These are phyloP conservation scores for Moxostoma hubbsi DNA, from an alignment of 2,797 vertebrate species.

Conservation along the genomic window DNA sequence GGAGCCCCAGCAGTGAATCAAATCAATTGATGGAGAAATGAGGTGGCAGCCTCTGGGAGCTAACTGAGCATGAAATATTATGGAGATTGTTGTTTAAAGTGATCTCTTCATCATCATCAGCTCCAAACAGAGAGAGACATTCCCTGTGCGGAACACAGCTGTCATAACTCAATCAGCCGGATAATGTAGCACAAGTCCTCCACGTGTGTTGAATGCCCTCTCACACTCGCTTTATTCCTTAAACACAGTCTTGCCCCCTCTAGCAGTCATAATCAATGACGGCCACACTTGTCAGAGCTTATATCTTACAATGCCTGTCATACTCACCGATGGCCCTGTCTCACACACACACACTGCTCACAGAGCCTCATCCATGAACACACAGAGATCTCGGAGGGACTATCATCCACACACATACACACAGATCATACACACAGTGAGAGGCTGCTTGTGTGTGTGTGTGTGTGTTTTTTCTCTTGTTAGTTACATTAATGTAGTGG, in stretches of 20 bases:
- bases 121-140: conserved; percentile 5
- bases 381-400: conserved; percentile 45
- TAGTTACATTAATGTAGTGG: conserved; percentile 27
- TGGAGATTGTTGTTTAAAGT: conserved; percentile 99
- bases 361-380: conserved; percentile 28
- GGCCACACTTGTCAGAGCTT: conserved; percentile 84
- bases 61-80: conserved; percentile 98
- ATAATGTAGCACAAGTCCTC: conserved; percentile 81
- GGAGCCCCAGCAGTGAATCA: conserved; percentile 97
- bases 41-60: conserved; percentile 88
- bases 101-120: conserved; percentile 99
- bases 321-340: conserved; percentile 83
- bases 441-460: background rate
- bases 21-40: conserved; percentile 99
- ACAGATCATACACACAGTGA: conserved; percentile 1
- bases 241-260: conserved; percentile 51
- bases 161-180: conserved; percentile 99
- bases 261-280: conserved; percentile 63
- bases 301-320: conserved; percentile 85
- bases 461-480: conserved; percentile 28
- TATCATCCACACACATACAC: conserved; percentile 17
- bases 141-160: conserved; percentile 86
- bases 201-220: conserved; percentile 62
- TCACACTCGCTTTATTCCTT: conserved; percentile 33
- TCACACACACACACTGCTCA: conserved; percentile 53